Evolutionary conservation across 2,888 invertebrate genomes (phyloP), one percentile per base, ranked within the genome.

Genomic region (Halocaridina rubra): DNA sequence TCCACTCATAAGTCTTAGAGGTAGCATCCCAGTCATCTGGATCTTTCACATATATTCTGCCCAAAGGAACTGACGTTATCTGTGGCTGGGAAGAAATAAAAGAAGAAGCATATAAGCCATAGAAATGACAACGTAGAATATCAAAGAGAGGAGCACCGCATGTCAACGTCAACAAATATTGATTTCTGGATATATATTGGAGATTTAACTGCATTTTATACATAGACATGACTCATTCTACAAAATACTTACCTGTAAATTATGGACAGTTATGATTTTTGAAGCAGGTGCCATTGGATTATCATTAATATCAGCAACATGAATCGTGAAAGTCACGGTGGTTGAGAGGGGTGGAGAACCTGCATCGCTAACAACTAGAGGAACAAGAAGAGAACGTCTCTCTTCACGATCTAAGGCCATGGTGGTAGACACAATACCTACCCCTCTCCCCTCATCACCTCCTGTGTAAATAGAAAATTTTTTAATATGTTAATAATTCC

Each of bases 301-400:
- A 24, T 81, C 81, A 29, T 81, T 81, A 1, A 81, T 8, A 10
- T 81, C 81, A 10, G 61, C 81, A 10, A 81, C 61, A 22, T 67
- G 81, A 0, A 81, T 7, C 4, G 85, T 85, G 61, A 85, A 81
- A 67, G 85, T 85, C 32, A 85, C 81, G 39, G 85, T 85, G 30
- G 81, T 57, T 2, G 81, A 72, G 13, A 72, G 81, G 5, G 85
- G 39, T 1, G 81, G 81, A 10, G 61, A 64, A 29, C 96, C 96
- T 85, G 95, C 95, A 91, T 97, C 97, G 91, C 95, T 95, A 0
- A 97, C 97, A 92, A 96, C 95, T 19, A 97, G 92, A 0, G 95
- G 96, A 87, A 97, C 92, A 90, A 94, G 94, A 90, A 97, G 97
- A 0, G 93, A 91, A 77, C 94, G 93, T 86, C 93, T 94, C 89